phyloP scores from a whole-genome alignment of 2,113 vertebrate species.

The Heptranchias perlo region DNA sequence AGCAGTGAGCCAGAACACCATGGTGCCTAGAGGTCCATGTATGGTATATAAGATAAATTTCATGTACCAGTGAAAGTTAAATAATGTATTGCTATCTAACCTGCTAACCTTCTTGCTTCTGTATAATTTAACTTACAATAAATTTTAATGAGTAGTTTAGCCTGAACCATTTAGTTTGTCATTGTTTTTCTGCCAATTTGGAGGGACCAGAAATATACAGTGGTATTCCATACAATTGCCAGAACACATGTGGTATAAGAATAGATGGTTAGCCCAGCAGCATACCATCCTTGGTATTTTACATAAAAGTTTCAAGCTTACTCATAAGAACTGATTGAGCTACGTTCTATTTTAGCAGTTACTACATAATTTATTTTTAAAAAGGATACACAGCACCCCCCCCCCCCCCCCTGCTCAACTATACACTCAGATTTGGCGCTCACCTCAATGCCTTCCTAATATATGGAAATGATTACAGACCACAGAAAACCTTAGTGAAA shows the following conservation, averaged over 20 bases:
- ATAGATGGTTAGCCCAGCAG: neutral
- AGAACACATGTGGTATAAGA: neutral
- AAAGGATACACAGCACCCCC: neutral
- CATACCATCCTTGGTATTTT: neutral
- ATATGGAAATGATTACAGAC: neutral
- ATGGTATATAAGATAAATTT: no score
- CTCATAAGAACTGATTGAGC: neutral
- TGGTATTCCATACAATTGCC: neutral
- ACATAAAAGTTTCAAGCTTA: neutral
- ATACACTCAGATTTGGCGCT: neutral
- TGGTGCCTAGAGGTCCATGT: neutral
- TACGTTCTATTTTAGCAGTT: neutral
- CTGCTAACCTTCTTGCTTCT: conserved; percentile 1
- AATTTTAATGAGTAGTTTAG: conserved; percentile 8
- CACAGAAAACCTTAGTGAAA: neutral
- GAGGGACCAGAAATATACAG: neutral
- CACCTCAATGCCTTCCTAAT: neutral
- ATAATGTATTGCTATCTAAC: neutral
- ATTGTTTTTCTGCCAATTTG: neutral
- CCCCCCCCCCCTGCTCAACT: neutral
- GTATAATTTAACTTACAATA: neutral
- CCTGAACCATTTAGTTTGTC: neutral
- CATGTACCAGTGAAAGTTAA: neutral
- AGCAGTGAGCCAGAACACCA: neutral
- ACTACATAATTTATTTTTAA: neutral